Evolutionary conservation across 2,113 vertebrate species (phyloP).

Genomic region (Oxyura jamaicensis): DNA sequence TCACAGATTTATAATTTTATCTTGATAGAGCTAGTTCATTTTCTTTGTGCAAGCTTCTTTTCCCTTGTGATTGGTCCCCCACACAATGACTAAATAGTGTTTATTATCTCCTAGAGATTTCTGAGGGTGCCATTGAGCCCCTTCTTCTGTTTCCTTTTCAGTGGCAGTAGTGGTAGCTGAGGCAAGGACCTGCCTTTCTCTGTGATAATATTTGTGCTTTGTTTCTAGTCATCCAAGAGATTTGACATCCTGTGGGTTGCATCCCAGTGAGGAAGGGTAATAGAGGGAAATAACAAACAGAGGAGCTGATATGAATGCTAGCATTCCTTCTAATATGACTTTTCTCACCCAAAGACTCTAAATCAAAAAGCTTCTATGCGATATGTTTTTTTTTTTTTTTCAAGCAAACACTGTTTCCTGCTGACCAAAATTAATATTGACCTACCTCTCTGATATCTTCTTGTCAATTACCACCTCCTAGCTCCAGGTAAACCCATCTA

Average conservation of each 20-base stretch:
- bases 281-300: not conserved
- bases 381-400: not conserved
- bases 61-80: not conserved
- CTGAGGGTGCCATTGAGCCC: not conserved
- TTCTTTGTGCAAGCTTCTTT: not conserved
- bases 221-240: not conserved
- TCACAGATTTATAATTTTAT: not conserved
- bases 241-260: not conserved
- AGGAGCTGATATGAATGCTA: not conserved
- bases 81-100: not conserved
- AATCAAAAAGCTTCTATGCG: not conserved
- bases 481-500: fast-evolving
- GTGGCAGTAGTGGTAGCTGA: not conserved
- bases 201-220: not conserved
- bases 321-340: not conserved
- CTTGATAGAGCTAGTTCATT: not conserved
- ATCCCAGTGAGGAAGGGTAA: not conserved
- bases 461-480: not conserved
- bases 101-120: not conserved
- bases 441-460: not conserved
- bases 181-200: not conserved
- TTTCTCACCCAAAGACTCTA: not conserved
- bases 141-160: not conserved
- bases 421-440: not conserved
- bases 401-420: not conserved